Conservation (phyloP, 2,113 vertebrate genomes). For the human (Homo sapiens) region GRCh38 chr2:151375001-151375500, state of each 20-base stretch:
- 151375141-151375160: background rate
- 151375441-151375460: too few species aligned
- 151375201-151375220: background rate
- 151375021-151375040: too few species aligned
- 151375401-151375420: too few species aligned
- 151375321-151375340: background rate
- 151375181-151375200: background rate
- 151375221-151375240: background rate
- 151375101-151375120: too few species aligned
- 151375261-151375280: background rate
- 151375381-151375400: background rate
- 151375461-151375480: too few species aligned
- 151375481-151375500: too few species aligned
- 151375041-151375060: too few species aligned
- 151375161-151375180: constrained; percentile 23
- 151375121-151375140: too few species aligned
- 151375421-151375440: too few species aligned
- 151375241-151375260: background rate
- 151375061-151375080: too few species aligned
- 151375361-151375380: background rate
- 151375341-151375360: background rate
- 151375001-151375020: too few species aligned
- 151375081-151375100: too few species aligned
- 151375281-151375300: background rate
- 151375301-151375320: background rate